Percentiles rank a stretch among this genome's conserved stretches.
phyloP scores from a whole-genome alignment of 2,113 vertebrate genomes.

The Spermophilus dauricus region DNA sequence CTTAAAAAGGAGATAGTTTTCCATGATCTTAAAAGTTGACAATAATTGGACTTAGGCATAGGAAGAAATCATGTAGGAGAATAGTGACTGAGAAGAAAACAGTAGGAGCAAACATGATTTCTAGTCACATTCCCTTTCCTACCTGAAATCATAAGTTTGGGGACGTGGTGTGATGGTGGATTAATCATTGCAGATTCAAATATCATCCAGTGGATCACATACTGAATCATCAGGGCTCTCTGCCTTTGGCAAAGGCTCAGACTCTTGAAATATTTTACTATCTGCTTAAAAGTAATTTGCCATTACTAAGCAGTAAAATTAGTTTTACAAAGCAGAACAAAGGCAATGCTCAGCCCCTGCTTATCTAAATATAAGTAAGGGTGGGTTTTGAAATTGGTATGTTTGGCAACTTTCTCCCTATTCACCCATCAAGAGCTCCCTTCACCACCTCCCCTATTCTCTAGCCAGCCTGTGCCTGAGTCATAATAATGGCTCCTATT shows the following conservation, averaged over 20 bases:
- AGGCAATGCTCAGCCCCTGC: neutral
- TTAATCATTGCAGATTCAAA: conserved; percentile 5
- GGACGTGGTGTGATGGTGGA: neutral
- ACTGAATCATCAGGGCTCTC: neutral
- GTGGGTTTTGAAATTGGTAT: neutral
- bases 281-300: conserved; percentile 32
- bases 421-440: neutral
- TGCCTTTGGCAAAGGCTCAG: neutral
- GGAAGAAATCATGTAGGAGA: neutral
- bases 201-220: neutral
- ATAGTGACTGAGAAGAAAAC: neutral
- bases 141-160: neutral
- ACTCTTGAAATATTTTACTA: neutral
- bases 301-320: neutral
- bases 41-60: neutral
- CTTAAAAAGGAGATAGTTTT: neutral
- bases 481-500: neutral
- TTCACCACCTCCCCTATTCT: accelerated
- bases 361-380: conserved; percentile 15
- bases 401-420: neutral
- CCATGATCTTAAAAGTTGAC: neutral
- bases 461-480: neutral
- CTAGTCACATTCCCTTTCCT: neutral
- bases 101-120: neutral
- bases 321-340: conserved; percentile 56